phyloP scores from a whole-genome alignment of 2,888 invertebrate genomes.

The Plagiodera versicolora region DNA sequence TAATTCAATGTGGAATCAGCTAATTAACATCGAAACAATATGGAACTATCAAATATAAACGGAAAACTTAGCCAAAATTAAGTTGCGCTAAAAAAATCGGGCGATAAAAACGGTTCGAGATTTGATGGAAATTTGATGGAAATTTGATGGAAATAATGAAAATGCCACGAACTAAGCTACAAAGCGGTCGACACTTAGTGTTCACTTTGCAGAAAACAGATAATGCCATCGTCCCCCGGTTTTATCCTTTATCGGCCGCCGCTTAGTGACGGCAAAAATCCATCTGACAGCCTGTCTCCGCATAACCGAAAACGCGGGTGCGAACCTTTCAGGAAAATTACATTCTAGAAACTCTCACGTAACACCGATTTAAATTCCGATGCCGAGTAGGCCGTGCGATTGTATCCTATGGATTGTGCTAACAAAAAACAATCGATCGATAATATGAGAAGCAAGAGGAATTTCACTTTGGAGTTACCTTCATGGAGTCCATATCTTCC shows the following conservation, averaged over 20 bases:
- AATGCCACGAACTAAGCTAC: constrained; percentile 22
- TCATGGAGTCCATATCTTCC: too few species aligned
- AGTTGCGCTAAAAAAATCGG: too few species aligned
- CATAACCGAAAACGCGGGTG: constrained; percentile 41
- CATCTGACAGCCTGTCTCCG: constrained; percentile 48
- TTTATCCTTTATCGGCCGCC: constrained; percentile 38
- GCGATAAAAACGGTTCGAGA: too few species aligned
- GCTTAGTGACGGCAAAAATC: constrained; percentile 49
- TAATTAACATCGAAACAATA: too few species aligned
- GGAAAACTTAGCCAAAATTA: too few species aligned
- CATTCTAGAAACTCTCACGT: constrained; percentile 43
- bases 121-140: not conserved
- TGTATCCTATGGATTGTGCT: constrained; percentile 16
- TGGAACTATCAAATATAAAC: too few species aligned
- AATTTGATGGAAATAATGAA: constrained; percentile 3
- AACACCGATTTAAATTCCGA: constrained; percentile 39
- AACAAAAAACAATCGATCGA: constrained; percentile 26
- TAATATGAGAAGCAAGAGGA: constrained; percentile 4
- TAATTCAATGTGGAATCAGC: too few species aligned
- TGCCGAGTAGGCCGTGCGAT: constrained; percentile 30
- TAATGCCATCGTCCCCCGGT: constrained; percentile 38
- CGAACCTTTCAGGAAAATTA: constrained; percentile 50
- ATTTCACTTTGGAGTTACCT: constrained; percentile 17
- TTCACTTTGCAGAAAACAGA: constrained; percentile 48
- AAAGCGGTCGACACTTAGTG: constrained; percentile 40